Base-by-base conservation (phyloP, 2,888 invertebrate species). In the Silvanus unidentatus region DNA sequence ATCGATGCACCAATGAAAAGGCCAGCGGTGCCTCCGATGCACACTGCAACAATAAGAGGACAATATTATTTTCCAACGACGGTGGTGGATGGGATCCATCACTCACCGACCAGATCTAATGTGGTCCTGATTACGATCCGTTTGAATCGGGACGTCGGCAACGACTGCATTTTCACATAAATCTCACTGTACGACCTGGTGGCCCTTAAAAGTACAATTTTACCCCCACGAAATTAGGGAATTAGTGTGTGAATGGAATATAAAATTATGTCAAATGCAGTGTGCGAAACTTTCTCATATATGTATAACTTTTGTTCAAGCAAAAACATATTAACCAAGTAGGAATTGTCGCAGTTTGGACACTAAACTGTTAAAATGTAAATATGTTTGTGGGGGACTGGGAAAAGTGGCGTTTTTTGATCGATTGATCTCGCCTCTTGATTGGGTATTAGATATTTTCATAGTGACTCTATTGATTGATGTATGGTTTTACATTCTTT, bases 1-100 rank as follows among this genome's bases (percentile, higher is more conserved):
- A 80, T 62, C 1, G 80, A 80, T 13, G 79, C 80, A 13, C 80
- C 80, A 52, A 80, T 77, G 58, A 80, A 81, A 9, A 80, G 74
- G 0, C 80, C 79, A 1, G 76, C 75, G 0, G 78, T 75, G n/a
- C 80, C 79, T 3, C 80, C 80, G 37, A 80, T 69, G 47, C 79
- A 80, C 54, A 80, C 80, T 80, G 69, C 42, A 76, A 73, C 53
- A 45, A 30, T 51, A 50, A 28, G 4, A 22, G 4, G 4, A 22
- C 8, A 22, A 22, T 22, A 5, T 22, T 5, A 22, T 22, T 22
- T 11, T 40, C 3, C 16, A 42, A 16, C 3, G 6, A 9, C 15
- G 6, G n/a, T 12, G 40, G 44, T 50, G 37, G 42, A 48, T 49
- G 48, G 3, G 22, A 8, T 45, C n/a, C n/a, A n/a, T 35, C 48